phyloP scores from a whole-genome alignment of 2,113 vertebrate genomes.

The Chionodraco myersi region DNA sequence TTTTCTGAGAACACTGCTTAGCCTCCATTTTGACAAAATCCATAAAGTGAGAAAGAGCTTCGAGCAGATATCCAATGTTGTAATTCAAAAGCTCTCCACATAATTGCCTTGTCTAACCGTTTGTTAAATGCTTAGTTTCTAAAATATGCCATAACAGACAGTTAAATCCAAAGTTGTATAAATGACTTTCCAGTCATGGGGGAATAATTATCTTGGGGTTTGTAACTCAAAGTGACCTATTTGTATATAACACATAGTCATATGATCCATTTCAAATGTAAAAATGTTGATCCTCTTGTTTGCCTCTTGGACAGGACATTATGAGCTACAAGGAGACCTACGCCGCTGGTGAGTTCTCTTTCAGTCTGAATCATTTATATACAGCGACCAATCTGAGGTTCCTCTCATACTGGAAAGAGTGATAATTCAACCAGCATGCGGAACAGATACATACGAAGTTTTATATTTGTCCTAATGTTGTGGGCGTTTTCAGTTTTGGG shows the following conservation, averaged over 20 bases:
- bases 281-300: neutral
- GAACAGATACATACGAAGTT: neutral
- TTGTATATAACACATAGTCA: neutral
- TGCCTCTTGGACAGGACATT: constrained; percentile 76
- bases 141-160: neutral
- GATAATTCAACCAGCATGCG: neutral
- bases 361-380: neutral
- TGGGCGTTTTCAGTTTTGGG: constrained; percentile 10
- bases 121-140: neutral
- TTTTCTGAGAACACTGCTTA: too few species aligned
- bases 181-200: too few species aligned
- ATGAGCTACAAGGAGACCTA: constrained; percentile 79
- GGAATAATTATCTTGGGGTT: neutral
- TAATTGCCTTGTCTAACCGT: neutral
- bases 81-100: neutral
- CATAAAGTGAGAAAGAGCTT: neutral
- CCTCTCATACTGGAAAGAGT: constrained; percentile 23
- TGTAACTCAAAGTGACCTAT: neutral
- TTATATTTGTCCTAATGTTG: constrained; percentile 2
- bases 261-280: neutral
- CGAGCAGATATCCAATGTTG: neutral
- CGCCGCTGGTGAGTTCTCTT: constrained; percentile 69
- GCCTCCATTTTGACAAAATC: too few species aligned
- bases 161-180: neutral
- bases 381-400: neutral